phyloP scores from a whole-genome alignment of 2,113 vertebrate genomes.

The Hypanus sabinus region DNA sequence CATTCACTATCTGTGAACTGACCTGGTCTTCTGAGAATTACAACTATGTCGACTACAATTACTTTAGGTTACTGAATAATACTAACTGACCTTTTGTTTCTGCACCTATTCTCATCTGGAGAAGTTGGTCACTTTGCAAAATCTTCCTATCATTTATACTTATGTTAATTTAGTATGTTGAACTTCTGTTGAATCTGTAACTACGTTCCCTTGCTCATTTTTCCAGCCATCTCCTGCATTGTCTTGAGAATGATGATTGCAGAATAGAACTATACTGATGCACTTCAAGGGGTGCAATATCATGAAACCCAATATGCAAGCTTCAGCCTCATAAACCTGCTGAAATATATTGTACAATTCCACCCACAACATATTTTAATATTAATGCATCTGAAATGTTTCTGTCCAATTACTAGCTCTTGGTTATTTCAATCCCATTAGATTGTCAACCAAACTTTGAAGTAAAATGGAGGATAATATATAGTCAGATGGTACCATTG shows the following conservation, averaged over 20 bases:
- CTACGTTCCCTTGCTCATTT: neutral
- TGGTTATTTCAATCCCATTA: neutral
- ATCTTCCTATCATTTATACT: neutral
- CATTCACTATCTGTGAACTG: neutral
- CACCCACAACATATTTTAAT: neutral
- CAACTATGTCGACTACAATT: neutral
- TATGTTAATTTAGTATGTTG: neutral
- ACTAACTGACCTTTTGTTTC: neutral
- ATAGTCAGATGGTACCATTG: neutral
- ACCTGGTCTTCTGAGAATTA: neutral
- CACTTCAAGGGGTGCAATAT: neutral
- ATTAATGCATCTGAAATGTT: neutral
- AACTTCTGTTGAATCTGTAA: neutral
- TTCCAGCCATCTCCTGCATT: neutral
- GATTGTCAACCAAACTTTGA: neutral
- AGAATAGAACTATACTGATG: neutral
- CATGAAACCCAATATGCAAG: neutral
- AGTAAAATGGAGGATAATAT: neutral
- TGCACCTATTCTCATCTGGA: neutral
- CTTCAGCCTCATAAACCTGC: neutral
- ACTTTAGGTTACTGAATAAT: neutral
- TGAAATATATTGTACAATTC: neutral
- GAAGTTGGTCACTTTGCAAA: neutral
- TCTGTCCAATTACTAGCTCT: neutral
- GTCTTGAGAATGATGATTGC: neutral